Conservation (phyloP, 2,113 vertebrate genomes). For the Cyprinodon variegatus region DNA sequence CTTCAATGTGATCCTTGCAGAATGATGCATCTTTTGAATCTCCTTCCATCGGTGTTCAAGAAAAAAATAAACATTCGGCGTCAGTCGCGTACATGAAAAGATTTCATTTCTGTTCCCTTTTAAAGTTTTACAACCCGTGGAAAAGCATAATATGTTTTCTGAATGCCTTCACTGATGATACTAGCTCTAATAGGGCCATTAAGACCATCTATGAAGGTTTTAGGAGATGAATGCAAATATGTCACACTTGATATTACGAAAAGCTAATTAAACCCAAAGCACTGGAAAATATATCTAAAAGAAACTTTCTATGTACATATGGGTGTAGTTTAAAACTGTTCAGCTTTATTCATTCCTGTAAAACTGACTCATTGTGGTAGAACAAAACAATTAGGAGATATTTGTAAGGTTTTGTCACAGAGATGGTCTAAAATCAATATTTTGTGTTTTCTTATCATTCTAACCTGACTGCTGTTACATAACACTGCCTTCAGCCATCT, state of each 20-base stretch:
- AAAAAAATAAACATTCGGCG: background rate
- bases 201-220: constrained; percentile 26
- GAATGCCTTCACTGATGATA: background rate
- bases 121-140: background rate
- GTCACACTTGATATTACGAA: background rate
- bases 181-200: constrained; percentile 11
- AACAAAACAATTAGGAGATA: background rate
- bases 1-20: constrained; percentile 9
- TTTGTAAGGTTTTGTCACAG: background rate
- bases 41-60: background rate
- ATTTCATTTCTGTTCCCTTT: background rate
- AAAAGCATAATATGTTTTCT: background rate
- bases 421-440: background rate
- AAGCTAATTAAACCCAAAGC: constrained; percentile 17
- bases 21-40: background rate
- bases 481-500: background rate
- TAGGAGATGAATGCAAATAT: background rate
- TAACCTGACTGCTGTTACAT: background rate
- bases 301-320: background rate
- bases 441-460: background rate
- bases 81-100: background rate
- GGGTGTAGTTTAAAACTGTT: constrained; percentile 1
- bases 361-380: background rate
- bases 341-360: background rate
- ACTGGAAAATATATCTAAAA: constrained; percentile 12